Base-by-base conservation (phyloP, 2,888 invertebrate species). In the Allophyes oxyacanthae region DNA sequence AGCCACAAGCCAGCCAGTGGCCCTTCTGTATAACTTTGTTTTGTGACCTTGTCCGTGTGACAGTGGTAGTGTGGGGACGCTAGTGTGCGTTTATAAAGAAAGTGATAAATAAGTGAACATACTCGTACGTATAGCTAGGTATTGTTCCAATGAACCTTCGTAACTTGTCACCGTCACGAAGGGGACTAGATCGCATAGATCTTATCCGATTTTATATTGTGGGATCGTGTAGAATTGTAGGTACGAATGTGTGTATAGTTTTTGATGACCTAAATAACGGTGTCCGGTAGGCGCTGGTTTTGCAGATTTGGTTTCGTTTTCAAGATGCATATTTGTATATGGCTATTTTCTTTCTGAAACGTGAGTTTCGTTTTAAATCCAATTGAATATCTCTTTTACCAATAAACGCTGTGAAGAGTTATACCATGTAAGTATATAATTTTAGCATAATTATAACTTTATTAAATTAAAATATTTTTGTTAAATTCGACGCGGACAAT, bases 31-130 rank as follows among this genome's bases (percentile, higher is more conserved):
- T 0, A 15, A n/a, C 6, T 20, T 6, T 43, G 9, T 0, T 6
- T 7, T 10, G 6, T 26, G 7, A n/a, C 8, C 2, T 2, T 2
- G 15, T 11, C 14, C 20, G 10, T 49, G 41, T 34, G 41, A 9
- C 11, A 1, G 13, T 25, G 10, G 11, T 0, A 54, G 6, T 36
- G 11, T 51, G 14, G 14, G 10, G 8, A 9, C 25, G 11, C 7
- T 6, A 15, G 52, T 10, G 45, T 52, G 37, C 28, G 41, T 54
- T 32, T 33, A 49, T 38, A 50, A 55, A 45, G 49, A 49, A 46
- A 46, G 42, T 60, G 45, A 64, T 64, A 46, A 64, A 60, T 64
- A 64, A 60, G 30, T 30, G 34, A 43, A 32, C 14, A 33, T 11
- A 45, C 34, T n/a, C 20, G 20, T 20, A 20, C 4, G 14, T 52